Percentiles rank a stretch among this genome's conserved stretches.
phyloP scores from a whole-genome alignment of 1,140 invertebrate genomes.

The Macrocentrus cingulum region DNA sequence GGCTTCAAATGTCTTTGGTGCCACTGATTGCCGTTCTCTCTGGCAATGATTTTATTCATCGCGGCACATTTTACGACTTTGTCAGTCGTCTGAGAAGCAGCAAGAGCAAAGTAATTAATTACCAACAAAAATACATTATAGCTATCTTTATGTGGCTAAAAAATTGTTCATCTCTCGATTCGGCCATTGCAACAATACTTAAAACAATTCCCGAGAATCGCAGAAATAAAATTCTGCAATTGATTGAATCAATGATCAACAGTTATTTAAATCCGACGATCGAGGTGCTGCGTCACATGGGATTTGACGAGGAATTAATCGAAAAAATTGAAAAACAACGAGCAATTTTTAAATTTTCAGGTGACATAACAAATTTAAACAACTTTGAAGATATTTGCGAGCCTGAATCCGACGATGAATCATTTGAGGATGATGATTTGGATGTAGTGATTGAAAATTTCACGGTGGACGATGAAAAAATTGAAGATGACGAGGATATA shows the following conservation, averaged over 20 bases:
- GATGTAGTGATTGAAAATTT: neutral
- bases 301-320: conserved; percentile 34
- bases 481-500: conserved; percentile 18
- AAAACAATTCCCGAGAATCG: conserved; percentile 61
- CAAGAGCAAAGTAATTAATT: conserved; percentile 60
- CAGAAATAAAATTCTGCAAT: conserved; percentile 57
- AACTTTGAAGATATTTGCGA: conserved; percentile 20
- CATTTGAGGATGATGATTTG: neutral
- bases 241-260: conserved; percentile 66
- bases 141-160: conserved; percentile 73
- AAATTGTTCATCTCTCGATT: conserved; percentile 68
- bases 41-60: conserved; percentile 86
- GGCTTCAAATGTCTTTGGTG: conserved; percentile 66
- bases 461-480: conserved; percentile 30
- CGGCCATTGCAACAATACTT: conserved; percentile 69
- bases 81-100: conserved; percentile 67
- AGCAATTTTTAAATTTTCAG: conserved; percentile 34
- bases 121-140: conserved; percentile 67
- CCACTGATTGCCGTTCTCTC: conserved; percentile 79
- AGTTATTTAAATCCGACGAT: conserved; percentile 64
- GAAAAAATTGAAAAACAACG: conserved; percentile 20
- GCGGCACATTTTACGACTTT: conserved; percentile 69
- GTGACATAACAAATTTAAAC: conserved; percentile 28
- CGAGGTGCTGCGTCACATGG: conserved; percentile 53
- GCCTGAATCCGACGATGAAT: conserved; percentile 29